Base-by-base conservation (phyloP, 2,888 invertebrate species). In the Drosophila quasianomalipes region DNA sequence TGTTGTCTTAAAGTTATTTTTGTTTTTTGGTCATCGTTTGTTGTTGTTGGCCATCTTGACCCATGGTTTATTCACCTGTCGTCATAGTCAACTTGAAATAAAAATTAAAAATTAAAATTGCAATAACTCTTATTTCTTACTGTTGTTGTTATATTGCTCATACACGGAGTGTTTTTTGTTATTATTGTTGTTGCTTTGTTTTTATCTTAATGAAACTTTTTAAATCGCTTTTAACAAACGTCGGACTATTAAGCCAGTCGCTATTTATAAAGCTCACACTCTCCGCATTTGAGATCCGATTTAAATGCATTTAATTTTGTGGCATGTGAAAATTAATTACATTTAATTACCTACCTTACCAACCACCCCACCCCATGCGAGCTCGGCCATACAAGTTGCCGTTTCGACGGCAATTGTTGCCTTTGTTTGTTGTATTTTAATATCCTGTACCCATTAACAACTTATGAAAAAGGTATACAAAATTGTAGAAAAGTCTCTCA, bases 191-290 rank as follows among this genome's bases (percentile, higher is more conserved):
- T 52, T 65, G 57, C n/a, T 60, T 64, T 83, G 68, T 62, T 72
- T 76, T 86, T 90, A 90, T 86, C 85, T 91, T 86, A 86, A 90
- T 86, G 86, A 90, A 90, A 86, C 91, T 89, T 86, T 86, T 86
- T 77, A 83, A 86, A 82, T 84, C 81, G 74, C 82, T 82, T 89
- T 91, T 86, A 83, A 87, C 78, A 78, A 83, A 81, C 83, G 69
- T 54, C 58, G 55, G 61, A 74, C 83, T 70, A 90, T 88, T 83
- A 85, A 90, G 71, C 62, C 77, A 84, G 76, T 47, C 74, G 74
- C 88, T 75, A 83, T 83, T 79, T 84, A 79, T 82, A 85, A 83
- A 83, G 89, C 86, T 72, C 85, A 88, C 73, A 91, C 89, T 88
- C 76, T 65, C 79, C 77, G 76, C 59, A 70, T 69, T 84, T 76